phyloP scores from a whole-genome alignment of 1,140 invertebrate species.

The Plectrocnemia conspersa region DNA sequence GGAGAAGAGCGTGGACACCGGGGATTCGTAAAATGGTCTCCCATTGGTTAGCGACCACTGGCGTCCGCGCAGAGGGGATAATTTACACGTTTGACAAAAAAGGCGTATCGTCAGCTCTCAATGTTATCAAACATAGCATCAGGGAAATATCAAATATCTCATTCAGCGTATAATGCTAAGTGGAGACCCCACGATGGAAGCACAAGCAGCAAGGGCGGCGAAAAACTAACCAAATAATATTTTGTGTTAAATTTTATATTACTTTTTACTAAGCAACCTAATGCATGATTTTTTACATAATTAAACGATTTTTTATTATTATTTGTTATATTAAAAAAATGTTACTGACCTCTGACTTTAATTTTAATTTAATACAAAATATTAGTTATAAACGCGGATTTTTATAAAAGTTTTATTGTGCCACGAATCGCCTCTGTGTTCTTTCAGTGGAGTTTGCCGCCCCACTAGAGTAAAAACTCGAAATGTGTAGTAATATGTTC shows the following conservation, averaged over 20 bases:
- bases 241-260: no score
- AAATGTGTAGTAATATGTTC: constrained; percentile 16
- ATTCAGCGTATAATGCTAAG: constrained; percentile 17
- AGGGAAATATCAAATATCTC: constrained; percentile 29
- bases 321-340: no score
- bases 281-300: no score
- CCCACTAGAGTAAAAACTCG: constrained; percentile 12
- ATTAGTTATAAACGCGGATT: no score
- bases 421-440: background rate
- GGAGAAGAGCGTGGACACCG: background rate
- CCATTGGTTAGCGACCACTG: constrained; percentile 8
- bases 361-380: no score
- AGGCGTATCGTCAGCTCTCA: constrained; percentile 22
- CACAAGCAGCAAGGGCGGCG: constrained; percentile 2
- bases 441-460: background rate
- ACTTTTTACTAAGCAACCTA: no score
- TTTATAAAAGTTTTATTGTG: no score
- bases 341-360: no score
- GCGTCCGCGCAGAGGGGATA: background rate
- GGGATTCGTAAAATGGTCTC: background rate
- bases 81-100: constrained; percentile 23
- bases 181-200: background rate
- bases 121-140: constrained; percentile 35
- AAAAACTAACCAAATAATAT: no score
- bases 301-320: no score